Evolutionary conservation across 1,140 invertebrate genomes (phyloP), one percentile per base, ranked within the genome.

Genomic region (Orius insidiosus): DNA sequence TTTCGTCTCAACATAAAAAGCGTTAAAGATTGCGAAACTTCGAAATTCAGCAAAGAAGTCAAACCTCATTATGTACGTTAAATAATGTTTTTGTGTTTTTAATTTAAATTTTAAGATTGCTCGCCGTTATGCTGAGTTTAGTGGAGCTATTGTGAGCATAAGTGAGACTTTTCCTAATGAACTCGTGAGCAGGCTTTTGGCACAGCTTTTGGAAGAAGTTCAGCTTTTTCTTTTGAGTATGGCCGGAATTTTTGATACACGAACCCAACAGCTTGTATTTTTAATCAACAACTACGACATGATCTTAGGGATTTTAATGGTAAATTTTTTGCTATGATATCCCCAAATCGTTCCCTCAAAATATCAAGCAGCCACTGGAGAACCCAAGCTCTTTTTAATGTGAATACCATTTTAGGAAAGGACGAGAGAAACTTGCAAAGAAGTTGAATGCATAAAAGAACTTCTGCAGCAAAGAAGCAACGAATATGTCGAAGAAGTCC

Each of bases 281-380:
- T 70, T 97, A 10, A 98, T 99, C 48, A 99, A 99, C 63, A 99
- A 99, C 63, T 98, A 98, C 61, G 95, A 99, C 65, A 74, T 96
- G 61, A 85, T 98, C 52, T 66, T 98, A 8, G 82, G 79, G 45
- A 90, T 98, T 47, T 68, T 95, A 15, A 83, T 88, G 76, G 80
- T 81, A 65, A 60, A 52, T 54, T 19, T 33, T 11, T 46, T 46
- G n/a, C n/a, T n/a, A n/a, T n/a, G n/a, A n/a, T n/a, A n/a, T n/a
- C n/a, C n/a, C n/a, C n/a, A n/a, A n/a, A n/a, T n/a, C n/a, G n/a
- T n/a, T n/a, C n/a, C n/a, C n/a, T n/a, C n/a, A n/a, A n/a, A n/a
- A n/a, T n/a, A n/a, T n/a, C n/a, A n/a, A n/a, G n/a, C n/a, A n/a
- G n/a, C n/a, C n/a, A n/a, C n/a, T n/a, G n/a, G n/a, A n/a, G n/a